Evolutionary conservation across 2,888 invertebrate species (phyloP), one percentile per base, ranked within the genome.

Genomic region (Chorisops tibialis): DNA sequence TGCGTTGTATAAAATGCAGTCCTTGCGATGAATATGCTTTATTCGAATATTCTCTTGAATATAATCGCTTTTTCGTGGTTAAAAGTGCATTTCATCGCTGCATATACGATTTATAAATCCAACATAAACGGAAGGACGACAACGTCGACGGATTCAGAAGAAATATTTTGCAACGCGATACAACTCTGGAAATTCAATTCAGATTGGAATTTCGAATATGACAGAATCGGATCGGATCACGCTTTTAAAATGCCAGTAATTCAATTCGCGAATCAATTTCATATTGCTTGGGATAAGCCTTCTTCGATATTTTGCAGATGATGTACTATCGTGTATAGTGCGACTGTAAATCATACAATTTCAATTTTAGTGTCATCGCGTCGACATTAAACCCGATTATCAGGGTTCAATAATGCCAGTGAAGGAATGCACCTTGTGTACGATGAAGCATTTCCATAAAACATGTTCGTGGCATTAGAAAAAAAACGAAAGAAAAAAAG

Each of bases 301-400:
- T 35, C 43, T 35, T 56, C 35, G 24, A 16, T n/a, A 56, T 16
- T 14, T 14, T n/a, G n/a, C 18, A 43, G 6, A 45, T 16, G 56
- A 45, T 45, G 43, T 18, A n/a, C n/a, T n/a, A n/a, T n/a, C n/a
- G n/a, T n/a, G 12, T 18, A 45, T 16, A 37, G 43, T 6, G 21
- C 14, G 19, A 18, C 14, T 45, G 39, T 56, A 56, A 56, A 56
- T 56, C 45, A 43, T 56, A 35, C 56, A 12, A 19, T 56, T 56
- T 56, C 56, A 43, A 56, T 56, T 56, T 56, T 35, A 56, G 35
- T 56, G 56, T 56, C 45, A 56, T n/a, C 45, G 45, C 45, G 41
- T 11, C 45, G 6, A 9, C 30, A 30, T 30, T 12, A 18, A 45
- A 16, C 43, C 56, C 56, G 18, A 11, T 56, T 45, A 30, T 43